Base-by-base conservation (phyloP, 2,888 invertebrate species). In the Melinaea marsaeus region DNA sequence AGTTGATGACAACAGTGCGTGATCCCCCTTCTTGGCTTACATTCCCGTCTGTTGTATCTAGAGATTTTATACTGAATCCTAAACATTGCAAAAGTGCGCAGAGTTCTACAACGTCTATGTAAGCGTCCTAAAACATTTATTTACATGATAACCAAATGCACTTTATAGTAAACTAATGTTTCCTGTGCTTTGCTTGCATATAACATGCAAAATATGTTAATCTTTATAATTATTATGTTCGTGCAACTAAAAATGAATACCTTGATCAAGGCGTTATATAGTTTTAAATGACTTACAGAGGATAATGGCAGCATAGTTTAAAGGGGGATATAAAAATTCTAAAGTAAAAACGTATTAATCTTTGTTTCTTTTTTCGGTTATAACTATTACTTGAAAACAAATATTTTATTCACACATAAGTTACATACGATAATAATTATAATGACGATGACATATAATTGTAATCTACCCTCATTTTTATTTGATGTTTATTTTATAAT, bases 71-170 rank as follows among this genome's bases (percentile, higher is more conserved):
- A 55, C 79, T 79, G 73, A 86, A 90, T 0, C 90, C 90, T 5
- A 90, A 71, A 55, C 90, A 90, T 65, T 90, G 87, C 13, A 90
- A 74, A 60, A 90, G 59, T 0, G 84, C 84, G 62, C 90, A 90
- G 13, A 90, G 67, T 69, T 90, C 90, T 65, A 88, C 84, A 5
- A 88, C 89, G 57, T 90, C 90, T 0, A 82, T 84, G 57, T 78
- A 82, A 0, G 84, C 76, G 11, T 87, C 85, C 86, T 88, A 67
- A 11, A 75, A 71, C 47, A 57, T 60, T 1, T 57, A 42, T 46
- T 55, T n/a, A 42, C 37, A 32, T 45, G 45, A 46, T 57, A 55
- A 42, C 11, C 9, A 42, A 42, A 9, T 37, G 11, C 6, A 42
- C 42, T 37, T 56, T 34, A 60, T 57, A 13, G 2, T 60, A 61